phyloP scores from a whole-genome alignment of 2,797 vertebrate genomes.

The Champsocephalus esox region DNA sequence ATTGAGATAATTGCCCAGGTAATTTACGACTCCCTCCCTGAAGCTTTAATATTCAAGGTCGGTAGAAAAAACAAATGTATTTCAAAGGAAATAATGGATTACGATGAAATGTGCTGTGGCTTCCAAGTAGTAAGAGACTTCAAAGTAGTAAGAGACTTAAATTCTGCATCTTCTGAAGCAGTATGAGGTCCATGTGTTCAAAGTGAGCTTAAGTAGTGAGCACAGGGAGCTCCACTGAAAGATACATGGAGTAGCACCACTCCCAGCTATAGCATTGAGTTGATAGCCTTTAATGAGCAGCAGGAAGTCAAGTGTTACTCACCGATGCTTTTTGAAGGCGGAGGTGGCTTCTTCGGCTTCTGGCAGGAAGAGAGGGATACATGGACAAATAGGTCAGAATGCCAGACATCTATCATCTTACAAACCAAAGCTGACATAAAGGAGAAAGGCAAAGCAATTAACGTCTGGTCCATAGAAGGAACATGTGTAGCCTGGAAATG shows the following conservation, averaged over 20 bases:
- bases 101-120: neutral
- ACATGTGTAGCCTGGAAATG: neutral
- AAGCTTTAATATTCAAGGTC: neutral
- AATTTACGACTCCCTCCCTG: neutral
- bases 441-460: neutral
- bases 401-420: neutral
- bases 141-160: no score
- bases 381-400: conserved; percentile 24
- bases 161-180: neutral
- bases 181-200: neutral
- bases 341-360: conserved; percentile 95
- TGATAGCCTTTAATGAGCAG: conserved; percentile 12
- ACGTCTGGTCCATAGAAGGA: neutral
- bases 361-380: conserved; percentile 57
- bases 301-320: conserved; percentile 34
- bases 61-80: neutral
- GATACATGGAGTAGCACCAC: no score
- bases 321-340: conserved; percentile 91
- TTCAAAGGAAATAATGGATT: neutral
- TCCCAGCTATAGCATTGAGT: neutral
- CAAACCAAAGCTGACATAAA: neutral
- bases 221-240: neutral
- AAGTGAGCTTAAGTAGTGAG: neutral
- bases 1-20: neutral
- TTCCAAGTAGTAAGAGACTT: neutral